A percentile compares a stretch with the other conserved stretches of the same genome.
These are phyloP conservation scores for Dipodomys ordii DNA, from an alignment of 2,113 vertebrate species.

Conservation along the genomic window DNA sequence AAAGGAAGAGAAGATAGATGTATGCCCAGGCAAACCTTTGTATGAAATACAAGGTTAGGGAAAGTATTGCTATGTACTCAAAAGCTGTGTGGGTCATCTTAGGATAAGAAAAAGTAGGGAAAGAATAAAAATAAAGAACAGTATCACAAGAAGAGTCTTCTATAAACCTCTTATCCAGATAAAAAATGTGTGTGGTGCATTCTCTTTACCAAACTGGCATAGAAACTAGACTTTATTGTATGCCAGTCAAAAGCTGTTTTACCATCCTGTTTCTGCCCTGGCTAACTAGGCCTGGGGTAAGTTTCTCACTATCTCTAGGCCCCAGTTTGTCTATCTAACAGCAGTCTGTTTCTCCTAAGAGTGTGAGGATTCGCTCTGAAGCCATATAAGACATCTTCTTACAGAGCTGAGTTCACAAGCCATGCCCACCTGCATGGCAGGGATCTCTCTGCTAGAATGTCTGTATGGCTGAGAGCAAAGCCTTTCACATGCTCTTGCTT, in stretches of 20 bases:
- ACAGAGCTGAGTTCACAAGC: background rate
- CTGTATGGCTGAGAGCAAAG: background rate
- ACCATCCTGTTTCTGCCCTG: background rate
- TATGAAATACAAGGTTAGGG: background rate
- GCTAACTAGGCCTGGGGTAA: background rate
- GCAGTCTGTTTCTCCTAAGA: background rate
- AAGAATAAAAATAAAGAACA: constrained; percentile 20
- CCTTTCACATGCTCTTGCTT: too few species aligned
- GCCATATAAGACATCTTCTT: background rate
- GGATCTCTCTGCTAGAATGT: too few species aligned
- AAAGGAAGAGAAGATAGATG: background rate
- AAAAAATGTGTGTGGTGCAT: background rate
- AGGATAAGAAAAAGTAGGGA: constrained; percentile 2
- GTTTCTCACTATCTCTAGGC: background rate
- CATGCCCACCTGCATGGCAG: background rate
- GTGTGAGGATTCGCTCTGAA: background rate
- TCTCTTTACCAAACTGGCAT: background rate
- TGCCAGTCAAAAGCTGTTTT: background rate
- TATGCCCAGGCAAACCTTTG: background rate
- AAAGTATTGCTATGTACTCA: background rate
- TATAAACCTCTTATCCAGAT: background rate
- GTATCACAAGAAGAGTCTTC: background rate
- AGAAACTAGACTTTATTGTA: background rate
- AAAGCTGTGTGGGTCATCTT: background rate
- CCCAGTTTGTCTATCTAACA: background rate